Conservation (phyloP, 2,797 vertebrate species). For the Lemur catta region DNA sequence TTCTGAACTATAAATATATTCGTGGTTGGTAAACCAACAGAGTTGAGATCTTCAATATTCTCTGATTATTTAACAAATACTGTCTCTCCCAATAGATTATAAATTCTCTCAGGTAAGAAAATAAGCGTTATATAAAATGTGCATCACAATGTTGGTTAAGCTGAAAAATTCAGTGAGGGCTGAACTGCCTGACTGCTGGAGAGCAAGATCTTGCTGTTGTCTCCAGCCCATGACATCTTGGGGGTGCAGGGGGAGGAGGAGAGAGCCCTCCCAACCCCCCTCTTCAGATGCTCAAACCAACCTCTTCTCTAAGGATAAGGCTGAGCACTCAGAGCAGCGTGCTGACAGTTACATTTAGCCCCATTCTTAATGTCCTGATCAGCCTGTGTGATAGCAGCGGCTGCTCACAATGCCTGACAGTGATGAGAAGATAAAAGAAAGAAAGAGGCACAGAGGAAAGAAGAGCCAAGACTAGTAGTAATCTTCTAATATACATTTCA, state of each 20-base stretch:
- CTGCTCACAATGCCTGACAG: constrained; percentile 53
- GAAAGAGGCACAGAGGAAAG: background rate
- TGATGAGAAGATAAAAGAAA: background rate
- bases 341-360: constrained; percentile 51
- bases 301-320: background rate
- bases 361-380: constrained; percentile 58
- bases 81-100: background rate
- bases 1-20: constrained; percentile 30
- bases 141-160: background rate
- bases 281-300: background rate
- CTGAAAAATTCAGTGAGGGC: background rate
- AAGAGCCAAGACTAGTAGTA: constrained; percentile 12
- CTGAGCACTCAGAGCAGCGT: background rate
- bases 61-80: constrained; percentile 37
- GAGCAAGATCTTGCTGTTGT: background rate
- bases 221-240: background rate
- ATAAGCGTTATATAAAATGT: background rate
- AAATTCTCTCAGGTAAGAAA: background rate
- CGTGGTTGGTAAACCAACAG: background rate
- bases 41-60: background rate
- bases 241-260: background rate
- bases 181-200: background rate
- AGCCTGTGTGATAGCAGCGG: background rate
- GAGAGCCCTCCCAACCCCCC: background rate
- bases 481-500: constrained; percentile 7